phyloP scores from a whole-genome alignment of 2,888 invertebrate species.

The Allophyes oxyacanthae region DNA sequence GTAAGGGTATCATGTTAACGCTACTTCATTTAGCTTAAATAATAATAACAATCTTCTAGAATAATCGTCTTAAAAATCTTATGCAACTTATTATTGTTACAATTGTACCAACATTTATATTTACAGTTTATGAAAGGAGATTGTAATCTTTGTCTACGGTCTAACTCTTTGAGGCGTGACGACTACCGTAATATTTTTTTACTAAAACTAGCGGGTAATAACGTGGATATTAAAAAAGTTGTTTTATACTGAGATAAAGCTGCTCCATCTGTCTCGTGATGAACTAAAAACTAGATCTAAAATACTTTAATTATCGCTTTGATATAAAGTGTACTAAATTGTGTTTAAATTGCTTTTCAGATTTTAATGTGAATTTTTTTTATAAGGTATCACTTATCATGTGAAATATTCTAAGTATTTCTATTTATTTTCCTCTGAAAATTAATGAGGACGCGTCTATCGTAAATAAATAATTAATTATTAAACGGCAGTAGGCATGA shows the following conservation, averaged over 20 bases:
- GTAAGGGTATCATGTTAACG: neutral
- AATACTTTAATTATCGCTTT: slow-evolving; percentile 18
- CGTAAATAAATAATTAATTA: no score
- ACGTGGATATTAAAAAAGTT: slow-evolving; percentile 57
- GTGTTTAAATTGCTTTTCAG: neutral
- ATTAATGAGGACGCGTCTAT: no score
- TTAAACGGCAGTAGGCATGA: no score
- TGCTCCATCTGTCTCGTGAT: slow-evolving; percentile 28
- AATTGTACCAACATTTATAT: slow-evolving; percentile 46
- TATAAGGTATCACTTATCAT: no score
- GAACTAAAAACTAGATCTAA: slow-evolving; percentile 10
- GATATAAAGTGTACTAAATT: slow-evolving; percentile 21
- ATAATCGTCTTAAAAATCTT: slow-evolving; percentile 21
- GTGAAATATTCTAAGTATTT: no score
- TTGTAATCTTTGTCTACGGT: slow-evolving; percentile 64
- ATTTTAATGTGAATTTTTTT: neutral
- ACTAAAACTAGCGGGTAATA: slow-evolving; percentile 56
- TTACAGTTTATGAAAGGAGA: slow-evolving; percentile 61
- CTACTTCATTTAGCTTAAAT: neutral
- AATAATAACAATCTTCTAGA: slow-evolving; percentile 23
- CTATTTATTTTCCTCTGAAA: no score
- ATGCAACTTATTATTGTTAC: slow-evolving; percentile 15
- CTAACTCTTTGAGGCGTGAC: slow-evolving; percentile 67
- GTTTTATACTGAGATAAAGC: slow-evolving; percentile 42
- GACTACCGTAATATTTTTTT: slow-evolving; percentile 66